Evolutionary conservation across 2,888 invertebrate species (phyloP), one percentile per base, ranked within the genome.

Genomic region (Platycheirus albimanus): DNA sequence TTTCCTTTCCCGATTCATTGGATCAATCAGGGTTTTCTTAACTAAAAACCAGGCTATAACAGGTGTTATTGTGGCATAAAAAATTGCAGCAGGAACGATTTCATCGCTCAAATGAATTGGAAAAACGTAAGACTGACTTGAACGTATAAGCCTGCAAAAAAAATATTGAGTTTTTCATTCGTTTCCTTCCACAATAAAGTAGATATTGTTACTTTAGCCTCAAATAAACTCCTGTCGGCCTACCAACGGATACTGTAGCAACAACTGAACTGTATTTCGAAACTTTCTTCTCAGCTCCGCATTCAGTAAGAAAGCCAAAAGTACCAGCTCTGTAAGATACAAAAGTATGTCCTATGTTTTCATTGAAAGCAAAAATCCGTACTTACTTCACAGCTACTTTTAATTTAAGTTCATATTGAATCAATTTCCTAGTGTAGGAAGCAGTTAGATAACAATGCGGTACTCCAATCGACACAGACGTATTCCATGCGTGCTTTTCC

Each of bases 31-130:
- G 0, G 97, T 92, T 87, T 96, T 96, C 90, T 97, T 98, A 0
- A 98, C 92, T 0, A 96, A 91, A 64, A 96, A 92, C 94, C 96
- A 97, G 1, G 94, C 93, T 36, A 97, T 92, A 11, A 98, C 85
- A 0, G 99, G 98, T n/a, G 96, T 93, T 0, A 97, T 92, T 0
- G 98, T 97, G 10, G 98, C 98, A 89, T 99, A 99, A 90, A 99
- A 96, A 43, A 99, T 92, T 0, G 98, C 97, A 17, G 96, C 95
- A 0, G 98, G 97, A 87, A 97, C 92, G 17, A 98, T 92, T 88
- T 97, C 97, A 88, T 98, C 98, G 87, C 97, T 97, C 19, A 99
- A 91, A 86, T 97, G 96, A 85, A 98, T 96, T 0, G 98, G 98
- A 86, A 98, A 95, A 28, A 95, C 93, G 88, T 97, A 97, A 0